Base-by-base conservation (phyloP, 1,140 invertebrate genomes). In the Drosophila leontia region DNA sequence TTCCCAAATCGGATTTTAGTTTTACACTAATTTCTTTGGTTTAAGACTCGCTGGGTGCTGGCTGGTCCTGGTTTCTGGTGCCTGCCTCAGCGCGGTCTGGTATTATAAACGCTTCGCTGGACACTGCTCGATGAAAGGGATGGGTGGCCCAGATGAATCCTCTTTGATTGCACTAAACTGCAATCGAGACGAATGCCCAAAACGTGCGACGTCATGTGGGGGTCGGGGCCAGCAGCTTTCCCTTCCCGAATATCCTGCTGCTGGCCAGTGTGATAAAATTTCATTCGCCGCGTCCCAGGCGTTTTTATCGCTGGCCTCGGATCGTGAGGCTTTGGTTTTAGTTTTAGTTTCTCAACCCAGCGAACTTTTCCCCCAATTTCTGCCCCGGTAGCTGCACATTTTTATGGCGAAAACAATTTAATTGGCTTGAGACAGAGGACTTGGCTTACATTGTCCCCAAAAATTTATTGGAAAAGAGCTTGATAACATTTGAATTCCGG, bases 1-100 rank as follows among this genome's bases (percentile, higher is more conserved):
- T 92, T 86, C 85, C 79, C 65, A 91, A 92, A 92, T 92, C 91
- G 87, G 91, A 92, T 92, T 92, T 92, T 91, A 92, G 91, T 91
- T 92, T 92, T 92, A 92, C 91, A 92, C 91, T 92, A 92, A 92
- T 92, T 92, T 92, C 91, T 90, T 92, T 90, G 91, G 91, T 90
- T 86, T 92, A 90, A 90, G 85, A 83, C 78, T 90, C 81, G 85
- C 65, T 82, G 51, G 41, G 23, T 42, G 50, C 57, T 68, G 34
- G 59, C 34, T 47, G 50, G 59, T 63, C 58, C 53, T 74, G 51
- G 35, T 9, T 55, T n/a, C 39, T 45, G 37, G 39, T 65, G 7
- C 23, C 45, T 26, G 65, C 63, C 85, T 72, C 67, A 58, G 41
- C 50, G 45, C 75, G 42, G 78, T 63, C 45, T 82, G 81, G 85